Evolutionary conservation across 2,888 invertebrate genomes (phyloP).

Genomic region (Embidobia sp.): DNA sequence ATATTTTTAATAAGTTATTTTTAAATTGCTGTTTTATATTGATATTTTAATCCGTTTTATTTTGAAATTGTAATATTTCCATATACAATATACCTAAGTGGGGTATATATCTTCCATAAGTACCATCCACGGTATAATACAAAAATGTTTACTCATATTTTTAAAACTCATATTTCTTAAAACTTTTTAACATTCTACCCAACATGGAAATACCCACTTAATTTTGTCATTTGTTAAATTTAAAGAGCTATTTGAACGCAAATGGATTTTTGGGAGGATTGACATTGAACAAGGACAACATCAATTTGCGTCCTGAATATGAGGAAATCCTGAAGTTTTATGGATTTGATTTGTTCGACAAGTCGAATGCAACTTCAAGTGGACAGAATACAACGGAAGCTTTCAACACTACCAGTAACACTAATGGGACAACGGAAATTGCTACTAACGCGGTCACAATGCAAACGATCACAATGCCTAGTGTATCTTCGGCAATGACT

Average conservation of each 20-base stretch:
- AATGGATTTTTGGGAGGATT: constrained; percentile 92
- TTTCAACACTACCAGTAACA: constrained; percentile 21
- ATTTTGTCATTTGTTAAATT: background rate
- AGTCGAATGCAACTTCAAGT: constrained; percentile 46
- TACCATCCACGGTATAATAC: too few species aligned
- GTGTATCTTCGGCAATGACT: constrained; percentile 42
- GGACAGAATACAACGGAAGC: constrained; percentile 26
- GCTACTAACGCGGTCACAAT: constrained; percentile 47
- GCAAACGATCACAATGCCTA: constrained; percentile 32
- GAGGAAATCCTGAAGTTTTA: constrained; percentile 89
- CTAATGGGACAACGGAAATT: constrained; percentile 33
- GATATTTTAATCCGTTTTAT: too few species aligned
- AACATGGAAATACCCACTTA: too few species aligned
- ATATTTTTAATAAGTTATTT: too few species aligned
- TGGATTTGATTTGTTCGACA: constrained; percentile 87
- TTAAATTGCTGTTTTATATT: too few species aligned
- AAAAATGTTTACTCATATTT: too few species aligned
- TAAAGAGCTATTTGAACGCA: constrained; percentile 90
- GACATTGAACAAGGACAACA: constrained; percentile 90
- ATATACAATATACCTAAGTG: too few species aligned
- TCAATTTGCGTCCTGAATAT: constrained; percentile 88
- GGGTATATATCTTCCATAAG: too few species aligned
- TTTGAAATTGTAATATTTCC: too few species aligned
- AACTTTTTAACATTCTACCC: too few species aligned
- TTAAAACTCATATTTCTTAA: too few species aligned